Percentiles rank a stretch among this genome's conserved stretches.
Conservation (phyloP, 2,113 vertebrate species). For the Dunckerocampus dactyliophorus region DNA sequence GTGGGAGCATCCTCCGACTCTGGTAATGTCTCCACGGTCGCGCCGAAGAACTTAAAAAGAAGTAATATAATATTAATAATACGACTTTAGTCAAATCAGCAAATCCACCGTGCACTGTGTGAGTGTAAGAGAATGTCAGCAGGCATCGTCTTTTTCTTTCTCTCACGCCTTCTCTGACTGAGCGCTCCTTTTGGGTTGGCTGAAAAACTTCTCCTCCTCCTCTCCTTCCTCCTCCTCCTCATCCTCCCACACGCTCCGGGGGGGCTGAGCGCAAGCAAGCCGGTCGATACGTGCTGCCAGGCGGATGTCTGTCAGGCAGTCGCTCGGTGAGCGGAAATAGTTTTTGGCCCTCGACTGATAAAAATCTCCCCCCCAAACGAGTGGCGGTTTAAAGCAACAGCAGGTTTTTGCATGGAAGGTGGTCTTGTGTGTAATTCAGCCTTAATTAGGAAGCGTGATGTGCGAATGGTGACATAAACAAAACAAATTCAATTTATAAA, state of each 20-base stretch:
- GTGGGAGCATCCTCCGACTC: slow-evolving; percentile 75
- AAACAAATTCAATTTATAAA: too few relatives aligned
- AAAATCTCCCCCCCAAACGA: too few relatives aligned
- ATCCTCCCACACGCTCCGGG: slow-evolving; percentile 32
- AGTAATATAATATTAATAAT: slow-evolving; percentile 15
- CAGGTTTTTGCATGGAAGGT: too few relatives aligned
- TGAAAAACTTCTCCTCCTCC: slow-evolving; percentile 64
- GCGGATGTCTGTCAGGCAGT: slow-evolving; percentile 25
- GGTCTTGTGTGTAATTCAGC: too few relatives aligned
- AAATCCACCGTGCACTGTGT: slow-evolving; percentile 66
- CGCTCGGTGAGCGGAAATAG: background rate
- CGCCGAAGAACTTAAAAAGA: slow-evolving; percentile 55
- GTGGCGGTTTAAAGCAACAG: too few relatives aligned
- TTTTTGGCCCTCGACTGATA: too few relatives aligned
- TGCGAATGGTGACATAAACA: too few relatives aligned
- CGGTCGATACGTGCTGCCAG: slow-evolving; percentile 32
- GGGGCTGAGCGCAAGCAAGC: slow-evolving; percentile 59
- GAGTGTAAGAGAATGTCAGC: slow-evolving; percentile 50
- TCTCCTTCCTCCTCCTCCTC: slow-evolving; percentile 26
- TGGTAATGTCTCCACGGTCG: slow-evolving; percentile 55
- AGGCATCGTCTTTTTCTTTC: slow-evolving; percentile 63
- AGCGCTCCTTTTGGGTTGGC: slow-evolving; percentile 31
- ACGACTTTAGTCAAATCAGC: slow-evolving; percentile 46
- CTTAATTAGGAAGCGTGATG: too few relatives aligned
- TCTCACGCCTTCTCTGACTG: slow-evolving; percentile 48